These are phyloP conservation scores for Porites lobata DNA, from an alignment of 92 coral and sea anemone genomes.

Conservation along the genomic window DNA sequence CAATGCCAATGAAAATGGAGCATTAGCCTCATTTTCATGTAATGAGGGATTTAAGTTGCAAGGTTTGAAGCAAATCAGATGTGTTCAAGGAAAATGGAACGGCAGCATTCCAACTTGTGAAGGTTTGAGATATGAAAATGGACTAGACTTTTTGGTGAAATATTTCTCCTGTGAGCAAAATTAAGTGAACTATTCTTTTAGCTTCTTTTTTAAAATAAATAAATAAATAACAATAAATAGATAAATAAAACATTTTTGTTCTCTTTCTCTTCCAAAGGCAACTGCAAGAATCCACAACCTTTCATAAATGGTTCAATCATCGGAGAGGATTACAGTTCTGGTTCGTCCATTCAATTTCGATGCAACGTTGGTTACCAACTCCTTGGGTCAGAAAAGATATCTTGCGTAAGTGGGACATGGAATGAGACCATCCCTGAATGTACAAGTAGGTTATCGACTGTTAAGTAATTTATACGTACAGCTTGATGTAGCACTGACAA, in stretches of 20 bases:
- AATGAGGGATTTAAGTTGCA: slow-evolving; percentile 28
- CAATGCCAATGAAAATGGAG: not conserved
- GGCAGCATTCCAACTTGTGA: no score
- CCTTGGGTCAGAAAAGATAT: not conserved
- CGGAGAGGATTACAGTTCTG: slow-evolving; percentile 8
- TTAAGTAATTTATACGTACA: no score
- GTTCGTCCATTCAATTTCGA: not conserved
- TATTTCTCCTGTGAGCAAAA: no score
- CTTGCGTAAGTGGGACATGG: not conserved
- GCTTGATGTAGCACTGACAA: no score
- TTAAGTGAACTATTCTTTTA: no score
- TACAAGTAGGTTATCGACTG: not conserved
- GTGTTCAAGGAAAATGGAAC: slow-evolving; percentile 30
- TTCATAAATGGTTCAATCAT: not conserved
- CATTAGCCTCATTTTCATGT: slow-evolving; percentile 28
- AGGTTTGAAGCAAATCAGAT: slow-evolving; percentile 24
- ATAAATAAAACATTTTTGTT: no score
- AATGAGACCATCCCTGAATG: not conserved
- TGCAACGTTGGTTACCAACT: not conserved
- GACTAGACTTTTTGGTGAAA: no score
- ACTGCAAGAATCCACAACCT: not conserved
- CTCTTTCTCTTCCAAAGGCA: not conserved
- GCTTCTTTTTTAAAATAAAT: no score
- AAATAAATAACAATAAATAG: no score
- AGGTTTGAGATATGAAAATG: no score